Evolutionary conservation across 2,797 vertebrate species (phyloP).

Genomic region (Heliangelus exortis): DNA sequence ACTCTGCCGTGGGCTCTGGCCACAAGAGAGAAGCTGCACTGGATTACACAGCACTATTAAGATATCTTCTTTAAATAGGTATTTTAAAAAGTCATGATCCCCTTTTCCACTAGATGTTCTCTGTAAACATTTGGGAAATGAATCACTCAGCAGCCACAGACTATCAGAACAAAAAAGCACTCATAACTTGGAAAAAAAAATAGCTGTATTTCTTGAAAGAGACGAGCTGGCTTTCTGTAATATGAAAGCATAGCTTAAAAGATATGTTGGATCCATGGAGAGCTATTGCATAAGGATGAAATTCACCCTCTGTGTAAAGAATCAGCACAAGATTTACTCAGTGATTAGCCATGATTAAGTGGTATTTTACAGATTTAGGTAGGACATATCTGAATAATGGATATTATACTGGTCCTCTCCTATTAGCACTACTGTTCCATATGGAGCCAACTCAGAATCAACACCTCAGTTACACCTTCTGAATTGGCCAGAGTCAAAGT

Average conservation of each 20-base stretch:
- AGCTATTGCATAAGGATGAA: background rate
- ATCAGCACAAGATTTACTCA: background rate
- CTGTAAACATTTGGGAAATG: conserved; percentile 64
- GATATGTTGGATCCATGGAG: background rate
- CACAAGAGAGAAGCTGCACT: background rate
- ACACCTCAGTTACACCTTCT: background rate
- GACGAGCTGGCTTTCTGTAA: background rate
- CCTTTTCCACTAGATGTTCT: conserved; percentile 45
- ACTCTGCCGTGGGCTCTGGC: background rate
- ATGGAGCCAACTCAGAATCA: background rate
- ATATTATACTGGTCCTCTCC: background rate
- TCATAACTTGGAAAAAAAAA: background rate
- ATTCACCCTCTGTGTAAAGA: background rate
- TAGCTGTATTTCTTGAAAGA: background rate
- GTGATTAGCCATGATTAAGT: background rate
- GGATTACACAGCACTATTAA: conserved; percentile 50
- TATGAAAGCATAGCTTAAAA: conserved; percentile 11
- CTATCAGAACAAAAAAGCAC: background rate
- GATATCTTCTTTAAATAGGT: conserved; percentile 55
- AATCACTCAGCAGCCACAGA: conserved; percentile 18
- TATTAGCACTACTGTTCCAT: background rate
- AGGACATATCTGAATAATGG: background rate
- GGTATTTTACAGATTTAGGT: background rate
- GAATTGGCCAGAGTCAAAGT: background rate
- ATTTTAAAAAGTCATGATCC: conserved; percentile 62